Conservation (phyloP, 2,888 invertebrate genomes). For the Halictus quadricinctus region DNA sequence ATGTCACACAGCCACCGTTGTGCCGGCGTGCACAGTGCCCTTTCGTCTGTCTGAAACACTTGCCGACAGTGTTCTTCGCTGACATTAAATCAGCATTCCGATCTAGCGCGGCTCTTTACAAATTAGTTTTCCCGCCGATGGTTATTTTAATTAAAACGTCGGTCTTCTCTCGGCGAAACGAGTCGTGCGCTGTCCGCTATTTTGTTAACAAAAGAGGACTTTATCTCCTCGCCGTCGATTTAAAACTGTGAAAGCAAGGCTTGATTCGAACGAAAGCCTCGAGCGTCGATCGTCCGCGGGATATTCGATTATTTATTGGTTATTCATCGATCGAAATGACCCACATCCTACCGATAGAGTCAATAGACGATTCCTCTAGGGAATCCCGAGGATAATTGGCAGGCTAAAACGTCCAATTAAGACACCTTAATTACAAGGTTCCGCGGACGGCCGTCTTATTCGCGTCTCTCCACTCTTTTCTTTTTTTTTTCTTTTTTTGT, state of each 20-base stretch:
- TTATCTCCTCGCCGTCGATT: neutral
- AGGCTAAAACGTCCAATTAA: constrained; percentile 71
- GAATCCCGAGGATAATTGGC: constrained; percentile 70
- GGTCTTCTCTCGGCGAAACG: neutral
- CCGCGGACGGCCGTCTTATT: constrained; percentile 55
- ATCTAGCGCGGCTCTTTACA: neutral
- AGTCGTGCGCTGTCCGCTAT: neutral
- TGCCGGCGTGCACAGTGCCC: constrained; percentile 27
- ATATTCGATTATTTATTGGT: constrained; percentile 27
- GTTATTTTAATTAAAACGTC: constrained; percentile 2
- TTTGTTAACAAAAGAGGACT: neutral
- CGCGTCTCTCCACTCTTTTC: constrained; percentile 13
- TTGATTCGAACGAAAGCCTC: too few species aligned
- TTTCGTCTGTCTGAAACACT: constrained; percentile 33
- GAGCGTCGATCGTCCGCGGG: constrained; percentile 19
- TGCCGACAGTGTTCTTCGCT: neutral
- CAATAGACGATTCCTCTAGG: constrained; percentile 51
- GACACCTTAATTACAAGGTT: constrained; percentile 73
- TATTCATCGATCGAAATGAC: constrained; percentile 54
- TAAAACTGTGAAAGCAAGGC: neutral
- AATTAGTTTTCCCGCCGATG: neutral
- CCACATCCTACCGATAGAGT: constrained; percentile 49
- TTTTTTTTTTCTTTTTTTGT: constrained; percentile 24
- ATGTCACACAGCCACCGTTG: constrained; percentile 53
- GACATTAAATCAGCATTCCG: constrained; percentile 28